phyloP scores from a whole-genome alignment of 2,113 vertebrate species.

The Capreolus pygargus region DNA sequence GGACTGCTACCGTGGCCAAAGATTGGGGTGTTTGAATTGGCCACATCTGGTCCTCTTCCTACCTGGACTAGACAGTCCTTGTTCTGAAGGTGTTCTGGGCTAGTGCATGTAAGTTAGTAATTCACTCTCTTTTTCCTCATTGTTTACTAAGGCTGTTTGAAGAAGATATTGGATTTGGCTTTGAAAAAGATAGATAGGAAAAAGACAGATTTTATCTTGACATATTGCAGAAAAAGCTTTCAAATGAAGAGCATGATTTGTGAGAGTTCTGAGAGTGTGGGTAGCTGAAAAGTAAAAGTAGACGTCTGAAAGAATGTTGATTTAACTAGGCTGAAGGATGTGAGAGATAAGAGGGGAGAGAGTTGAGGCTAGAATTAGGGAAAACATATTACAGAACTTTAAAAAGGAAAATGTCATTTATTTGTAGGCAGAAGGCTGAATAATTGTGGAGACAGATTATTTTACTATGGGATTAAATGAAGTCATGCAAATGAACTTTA shows the following conservation, averaged over 20 bases:
- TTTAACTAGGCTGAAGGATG: neutral
- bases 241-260: neutral
- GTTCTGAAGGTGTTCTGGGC: neutral
- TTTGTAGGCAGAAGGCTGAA: neutral
- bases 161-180: neutral
- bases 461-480: neutral
- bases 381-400: neutral
- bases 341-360: neutral
- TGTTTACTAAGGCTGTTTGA: neutral
- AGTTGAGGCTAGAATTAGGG: neutral
- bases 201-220: conserved; percentile 21
- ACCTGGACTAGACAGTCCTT: neutral
- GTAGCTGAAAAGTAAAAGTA: neutral
- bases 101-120: neutral
- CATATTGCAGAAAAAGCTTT: conserved; percentile 30
- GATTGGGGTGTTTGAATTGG: neutral
- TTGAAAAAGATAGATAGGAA: neutral
- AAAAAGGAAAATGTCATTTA: neutral
- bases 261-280: neutral
- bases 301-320: neutral
- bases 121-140: neutral
- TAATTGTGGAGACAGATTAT: neutral
- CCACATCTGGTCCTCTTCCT: neutral
- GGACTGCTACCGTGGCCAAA: neutral
- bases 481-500: neutral